phyloP scores from a whole-genome alignment of 2,888 invertebrate species.

The Automeris io region DNA sequence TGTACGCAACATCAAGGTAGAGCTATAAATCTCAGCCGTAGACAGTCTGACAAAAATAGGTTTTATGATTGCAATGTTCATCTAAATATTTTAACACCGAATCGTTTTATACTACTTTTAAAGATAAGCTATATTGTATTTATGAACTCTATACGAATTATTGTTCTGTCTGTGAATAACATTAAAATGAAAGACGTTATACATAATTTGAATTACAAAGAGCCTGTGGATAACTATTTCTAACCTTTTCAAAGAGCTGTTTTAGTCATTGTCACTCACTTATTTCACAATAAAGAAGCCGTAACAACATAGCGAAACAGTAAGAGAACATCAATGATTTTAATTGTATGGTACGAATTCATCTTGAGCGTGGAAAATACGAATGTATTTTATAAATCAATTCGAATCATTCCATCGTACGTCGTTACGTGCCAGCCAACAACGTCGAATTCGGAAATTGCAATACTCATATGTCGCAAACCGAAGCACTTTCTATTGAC shows the following conservation, averaged over 20 bases:
- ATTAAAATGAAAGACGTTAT: not conserved
- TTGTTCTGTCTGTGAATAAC: too few relatives aligned
- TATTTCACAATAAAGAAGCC: slow-evolving; percentile 20
- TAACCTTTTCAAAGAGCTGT: not conserved
- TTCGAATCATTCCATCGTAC: slow-evolving; percentile 34
- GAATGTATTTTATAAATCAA: slow-evolving; percentile 52
- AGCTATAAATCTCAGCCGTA: too few relatives aligned
- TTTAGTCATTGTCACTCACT: slow-evolving; percentile 21
- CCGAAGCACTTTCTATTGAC: slow-evolving; percentile 51
- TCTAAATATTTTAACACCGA: too few relatives aligned
- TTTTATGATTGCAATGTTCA: too few relatives aligned
- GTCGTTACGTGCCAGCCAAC: slow-evolving; percentile 42
- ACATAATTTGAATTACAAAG: not conserved
- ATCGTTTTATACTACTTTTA: too few relatives aligned
- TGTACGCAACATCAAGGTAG: too few relatives aligned
- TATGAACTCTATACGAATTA: too few relatives aligned
- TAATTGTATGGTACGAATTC: slow-evolving; percentile 18
- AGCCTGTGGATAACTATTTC: slow-evolving; percentile 2
- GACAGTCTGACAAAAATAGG: too few relatives aligned
- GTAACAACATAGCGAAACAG: slow-evolving; percentile 32
- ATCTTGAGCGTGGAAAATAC: slow-evolving; percentile 37
- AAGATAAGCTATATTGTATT: too few relatives aligned
- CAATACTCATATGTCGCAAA: slow-evolving; percentile 66
- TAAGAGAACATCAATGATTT: slow-evolving; percentile 33
- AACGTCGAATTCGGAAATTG: slow-evolving; percentile 62